Base-by-base conservation (phyloP, 2,113 vertebrate genomes). In the Psittacula cyanocephala region DNA sequence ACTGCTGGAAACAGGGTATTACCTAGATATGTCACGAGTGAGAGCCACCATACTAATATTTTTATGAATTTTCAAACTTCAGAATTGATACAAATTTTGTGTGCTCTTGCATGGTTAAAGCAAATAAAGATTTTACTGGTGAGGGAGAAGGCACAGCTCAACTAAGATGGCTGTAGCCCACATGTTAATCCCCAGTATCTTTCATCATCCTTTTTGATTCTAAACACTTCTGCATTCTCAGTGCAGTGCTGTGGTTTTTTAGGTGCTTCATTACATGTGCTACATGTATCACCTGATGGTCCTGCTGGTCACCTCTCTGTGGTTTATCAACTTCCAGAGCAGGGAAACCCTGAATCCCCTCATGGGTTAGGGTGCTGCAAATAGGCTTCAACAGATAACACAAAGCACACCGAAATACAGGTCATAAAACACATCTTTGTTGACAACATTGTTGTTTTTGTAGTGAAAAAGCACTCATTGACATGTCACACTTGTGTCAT, bases 251-350 rank as follows among this genome's bases (percentile, higher is more conserved):
- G 23, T 68, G 49, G 59, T 70, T 37, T 50, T 20, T 23, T 62
- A 23, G 49, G 49, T 68, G 43, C 62, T 85, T 69, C 14, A 22
- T 50, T 25, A 35, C 11, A 7, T 13, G 2, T 19, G 29, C 33
- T 50, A 3, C 2, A 0, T 11, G 8, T 39, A 16, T 35, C 55
- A 20, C 37, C 41, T n/a, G 52, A 4, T 62, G 53, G 46, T 53
- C 39, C 14, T 31, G 37, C 33, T 2, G 0, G 35, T n/a, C 57
- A 41, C 64, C 43, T n/a, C 0, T 33, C n/a, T 7, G 25, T 35
- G 39, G 5, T 39, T 41, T 78, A 13, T 1, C 0, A 0, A 10
- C 50, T 55, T 76, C 24, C 49, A 41, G 33, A 64, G 63, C 31
- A 28, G 28, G 59, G 39, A 60, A 64, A 39, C 41, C 15, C 25